phyloP scores from a whole-genome alignment of 2,888 invertebrate genomes.

The Diloba caeruleocephala region DNA sequence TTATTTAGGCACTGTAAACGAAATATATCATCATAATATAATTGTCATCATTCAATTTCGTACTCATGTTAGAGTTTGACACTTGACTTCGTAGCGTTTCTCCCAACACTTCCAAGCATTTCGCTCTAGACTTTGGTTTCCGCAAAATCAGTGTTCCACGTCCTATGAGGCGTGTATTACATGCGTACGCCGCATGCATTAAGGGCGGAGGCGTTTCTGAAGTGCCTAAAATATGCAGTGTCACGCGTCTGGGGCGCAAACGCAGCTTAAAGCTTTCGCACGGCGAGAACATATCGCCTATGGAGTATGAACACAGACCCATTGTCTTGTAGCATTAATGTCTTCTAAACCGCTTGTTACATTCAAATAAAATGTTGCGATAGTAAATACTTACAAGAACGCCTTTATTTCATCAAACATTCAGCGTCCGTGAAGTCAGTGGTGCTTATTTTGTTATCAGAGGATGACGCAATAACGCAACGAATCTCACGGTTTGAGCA shows the following conservation, averaged over 20 bases:
- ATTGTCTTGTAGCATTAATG: conserved; percentile 44
- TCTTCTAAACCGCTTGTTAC: conserved; percentile 29
- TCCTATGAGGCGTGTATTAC: conserved; percentile 39
- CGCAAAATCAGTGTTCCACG: conserved; percentile 45
- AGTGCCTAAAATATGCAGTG: conserved; percentile 55
- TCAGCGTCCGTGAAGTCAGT: conserved; percentile 20
- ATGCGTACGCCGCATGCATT: conserved; percentile 32
- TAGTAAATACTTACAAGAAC: conserved; percentile 42
- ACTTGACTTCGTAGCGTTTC: conserved; percentile 16
- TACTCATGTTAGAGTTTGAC: conserved; percentile 1
- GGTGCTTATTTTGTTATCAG: conserved; percentile 30
- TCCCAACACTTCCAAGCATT: conserved; percentile 26
- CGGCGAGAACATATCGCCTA: conserved; percentile 34
- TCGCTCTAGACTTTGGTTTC: conserved; percentile 23
- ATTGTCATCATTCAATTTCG: neutral
- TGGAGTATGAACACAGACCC: conserved; percentile 26
- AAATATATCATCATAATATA: no score
- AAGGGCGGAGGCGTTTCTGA: conserved; percentile 50
- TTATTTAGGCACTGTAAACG: no score
- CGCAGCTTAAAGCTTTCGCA: conserved; percentile 47
- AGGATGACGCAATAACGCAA: conserved; percentile 20
- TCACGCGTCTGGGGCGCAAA: conserved; percentile 47
- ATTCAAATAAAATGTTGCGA: conserved; percentile 37
- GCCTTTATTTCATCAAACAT: conserved; percentile 43
- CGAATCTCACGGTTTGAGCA: conserved; percentile 8